Evolutionary conservation across 2,888 invertebrate species (phyloP).

Genomic region (Xylota sylvarum): DNA sequence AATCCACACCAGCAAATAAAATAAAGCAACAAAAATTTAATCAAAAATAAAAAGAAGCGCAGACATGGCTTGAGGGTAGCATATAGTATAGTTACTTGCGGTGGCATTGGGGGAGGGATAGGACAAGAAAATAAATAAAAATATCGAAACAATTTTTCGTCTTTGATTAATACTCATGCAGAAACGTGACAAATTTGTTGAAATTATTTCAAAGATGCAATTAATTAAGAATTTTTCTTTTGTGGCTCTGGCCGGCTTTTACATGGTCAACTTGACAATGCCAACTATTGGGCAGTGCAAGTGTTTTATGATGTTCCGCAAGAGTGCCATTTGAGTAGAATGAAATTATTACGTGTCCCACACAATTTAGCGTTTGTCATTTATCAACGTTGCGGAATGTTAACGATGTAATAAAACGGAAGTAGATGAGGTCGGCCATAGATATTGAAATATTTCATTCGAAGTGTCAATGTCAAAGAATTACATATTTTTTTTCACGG

Average conservation of each 20-base stretch:
- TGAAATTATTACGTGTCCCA: conserved; percentile 27
- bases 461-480: background rate
- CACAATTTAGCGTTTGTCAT: conserved; percentile 30
- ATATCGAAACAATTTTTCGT: conserved; percentile 45
- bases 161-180: conserved; percentile 29
- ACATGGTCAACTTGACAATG: conserved; percentile 64
- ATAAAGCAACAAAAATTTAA: conserved; percentile 43
- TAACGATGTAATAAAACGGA: background rate
- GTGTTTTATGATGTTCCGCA: conserved; percentile 51
- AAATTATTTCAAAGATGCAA: conserved; percentile 63
- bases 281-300: conserved; percentile 66
- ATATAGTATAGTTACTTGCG: conserved; percentile 5
- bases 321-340: conserved; percentile 31
- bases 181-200: conserved; percentile 64
- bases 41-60: conserved; percentile 5
- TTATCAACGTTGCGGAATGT: conserved; percentile 21
- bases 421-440: background rate
- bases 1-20: conserved; percentile 62
- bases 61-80: conserved; percentile 10
- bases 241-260: conserved; percentile 8
- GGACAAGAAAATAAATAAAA: conserved; percentile 1
- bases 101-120: background rate
- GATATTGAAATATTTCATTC: background rate
- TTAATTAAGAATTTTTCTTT: conserved; percentile 54
- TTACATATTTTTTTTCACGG: too few relatives aligned